phyloP scores from a whole-genome alignment of 1,140 invertebrate genomes.

The Alviniconcha marisindica region DNA sequence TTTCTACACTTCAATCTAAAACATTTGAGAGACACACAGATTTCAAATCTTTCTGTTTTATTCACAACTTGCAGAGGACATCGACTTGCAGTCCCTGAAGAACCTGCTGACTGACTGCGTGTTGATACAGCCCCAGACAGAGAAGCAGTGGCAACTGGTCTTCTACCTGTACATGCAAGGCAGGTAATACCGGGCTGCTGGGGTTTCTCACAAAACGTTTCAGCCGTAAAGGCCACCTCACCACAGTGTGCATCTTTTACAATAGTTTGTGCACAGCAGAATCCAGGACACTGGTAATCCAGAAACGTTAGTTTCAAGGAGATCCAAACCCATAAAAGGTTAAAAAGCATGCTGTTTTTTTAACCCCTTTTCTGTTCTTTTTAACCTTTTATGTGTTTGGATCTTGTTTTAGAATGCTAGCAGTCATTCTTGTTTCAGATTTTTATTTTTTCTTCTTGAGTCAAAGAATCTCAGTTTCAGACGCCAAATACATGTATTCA shows the following conservation, averaged over 20 bases:
- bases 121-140: constrained; percentile 15
- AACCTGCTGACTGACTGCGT: background rate
- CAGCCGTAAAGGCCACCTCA: background rate
- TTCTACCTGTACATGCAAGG: constrained; percentile 23
- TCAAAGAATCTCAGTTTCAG: too few relatives aligned
- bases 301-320: background rate
- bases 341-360: too few relatives aligned
- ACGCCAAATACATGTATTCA: too few relatives aligned
- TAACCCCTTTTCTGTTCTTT: too few relatives aligned
- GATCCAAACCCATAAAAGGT: too few relatives aligned
- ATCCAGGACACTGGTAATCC: background rate
- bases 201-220: background rate
- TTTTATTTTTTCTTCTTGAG: too few relatives aligned
- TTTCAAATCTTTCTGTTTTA: background rate
- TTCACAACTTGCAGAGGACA: background rate
- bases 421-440: too few relatives aligned
- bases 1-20: too few relatives aligned
- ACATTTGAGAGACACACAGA: too few relatives aligned
- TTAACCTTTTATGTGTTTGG: too few relatives aligned
- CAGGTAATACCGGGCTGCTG: constrained; percentile 37
- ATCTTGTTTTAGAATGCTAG: too few relatives aligned
- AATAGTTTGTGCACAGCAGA: background rate
- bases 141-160: constrained; percentile 23
- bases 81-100: background rate
- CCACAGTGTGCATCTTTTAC: background rate